Base-by-base conservation (phyloP, 2,888 invertebrate species). In the Opisthograptis luteolata region DNA sequence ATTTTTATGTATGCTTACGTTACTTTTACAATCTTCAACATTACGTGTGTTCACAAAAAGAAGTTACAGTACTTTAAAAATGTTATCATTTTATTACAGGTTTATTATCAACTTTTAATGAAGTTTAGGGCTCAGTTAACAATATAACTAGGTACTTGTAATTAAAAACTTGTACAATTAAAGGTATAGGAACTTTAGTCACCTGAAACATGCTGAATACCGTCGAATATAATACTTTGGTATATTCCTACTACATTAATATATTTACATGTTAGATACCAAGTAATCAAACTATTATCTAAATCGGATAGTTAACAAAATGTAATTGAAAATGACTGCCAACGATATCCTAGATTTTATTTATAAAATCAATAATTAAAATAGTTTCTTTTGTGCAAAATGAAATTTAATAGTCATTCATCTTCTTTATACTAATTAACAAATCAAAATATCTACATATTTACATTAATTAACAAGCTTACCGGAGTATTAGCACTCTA, bases 401-500 rank as follows among this genome's bases (percentile, higher is more conserved):
- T 70, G 68, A 76, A 70, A 72, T 78, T 69, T 56, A 69, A 69
- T 68, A 70, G 64, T 68, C 70, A 69, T 77, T 74, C 66, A 66
- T 76, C 66, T 58, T 74, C 64, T 65, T 76, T 74, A 76, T 64
- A 78, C 71, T 80, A 79, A 79, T 82, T 77, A 79, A 80, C 79
- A 79, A 78, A 65, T 75, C 75, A 71, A 73, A 35, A 73, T 76
- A 74, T 77, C 73, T 78, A 83, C 75, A 77, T 84, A 86, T 85
- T 81, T 85, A 87, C 85, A 86, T 74, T 69, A 75, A 84, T 81
- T 81, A 84, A 85, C 81, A 82, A 83, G 64, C 72, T 73, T 78
- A 78, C 75, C 70, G 70, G 73, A 80, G 78, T 79, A 75, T 77
- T 76, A 82, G 71, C 76, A 74, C 79, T 82, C 73, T 75, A 74